Base-by-base conservation (phyloP, 2,113 vertebrate genomes). In the Pterophyllum scalare region DNA sequence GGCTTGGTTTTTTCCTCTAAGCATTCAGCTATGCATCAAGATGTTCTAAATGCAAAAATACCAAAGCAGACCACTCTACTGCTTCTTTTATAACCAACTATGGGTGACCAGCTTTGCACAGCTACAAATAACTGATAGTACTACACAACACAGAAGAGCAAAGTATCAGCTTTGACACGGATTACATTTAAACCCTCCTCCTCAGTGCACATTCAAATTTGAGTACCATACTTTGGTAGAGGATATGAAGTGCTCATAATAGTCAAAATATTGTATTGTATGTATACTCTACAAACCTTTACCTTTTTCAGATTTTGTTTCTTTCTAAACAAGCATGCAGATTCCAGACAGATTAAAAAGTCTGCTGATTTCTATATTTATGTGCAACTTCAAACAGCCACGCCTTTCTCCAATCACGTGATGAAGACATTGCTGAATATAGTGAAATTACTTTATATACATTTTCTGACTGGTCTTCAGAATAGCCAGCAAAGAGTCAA, bases 231-330 rank as follows among this genome's bases (percentile, higher is more conserved):
- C 11, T 54, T 54, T 6, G 20, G 26, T 33, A 72, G 2, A 58
- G 6, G 6, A 12, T 19, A 72, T 33, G 6, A 54, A 33, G 46
- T 7, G 7, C 46, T 54, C 2, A 9, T 72, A 52, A 72, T 5
- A 72, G 19, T 72, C 67, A 72, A 72, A 72, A 72, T 33, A 72
- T 54, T 54, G 26, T 54, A 54, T 54, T 72, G 54, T 19, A 72
- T 72, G 19, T n/a, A 31, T 19, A 9, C 26, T n/a, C 3, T 54
- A 46, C 49, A 72, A 43, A 72, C 5, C 26, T 70, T 43, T 43
- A 62, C 14, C 9, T 57, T 84, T 75, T 64, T 38, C 19, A 60
- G 24, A 43, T 67, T 14, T 28, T 35, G 13, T 2, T 35, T 20
- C 14, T 38, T 31, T 54, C 46, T 80, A 77, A 58, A 59, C 35